Percentiles rank a stretch among this genome's conserved stretches.
Evolutionary conservation across 2,113 vertebrate genomes (phyloP).

Genomic region (human): GRCh38 chr2:174520501-174521000

Average conservation of each 20-base stretch:
- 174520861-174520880: not conserved
- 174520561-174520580: not conserved
- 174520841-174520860: not conserved
- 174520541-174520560: not conserved
- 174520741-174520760: not conserved
- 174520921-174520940: not conserved
- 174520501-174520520: not conserved
- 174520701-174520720: not conserved
- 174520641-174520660: not conserved
- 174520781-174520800: not conserved
- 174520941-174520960: slow-evolving; percentile 20
- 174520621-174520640: not conserved
- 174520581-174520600: not conserved
- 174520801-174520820: not conserved
- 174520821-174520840: not conserved
- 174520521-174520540: not conserved
- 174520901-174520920: slow-evolving; percentile 11
- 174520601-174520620: not conserved
- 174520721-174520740: not conserved
- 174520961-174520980: too few relatives aligned
- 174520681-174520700: not conserved
- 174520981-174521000: too few relatives aligned
- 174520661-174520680: not conserved
- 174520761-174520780: not conserved
- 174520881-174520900: not conserved